Conservation (phyloP, 2,888 invertebrate species). For the Lycophotia porphyrea region DNA sequence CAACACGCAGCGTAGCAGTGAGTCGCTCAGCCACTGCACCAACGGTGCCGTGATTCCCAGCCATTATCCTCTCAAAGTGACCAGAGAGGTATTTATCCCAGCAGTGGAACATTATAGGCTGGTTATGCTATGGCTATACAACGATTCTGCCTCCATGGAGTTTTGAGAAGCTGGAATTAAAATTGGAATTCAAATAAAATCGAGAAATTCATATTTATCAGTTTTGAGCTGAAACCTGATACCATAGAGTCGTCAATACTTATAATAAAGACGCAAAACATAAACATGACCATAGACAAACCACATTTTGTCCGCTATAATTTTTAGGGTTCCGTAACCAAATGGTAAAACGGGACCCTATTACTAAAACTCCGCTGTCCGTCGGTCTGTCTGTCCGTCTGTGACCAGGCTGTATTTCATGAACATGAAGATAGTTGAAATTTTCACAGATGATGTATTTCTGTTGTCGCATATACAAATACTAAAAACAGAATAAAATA, state of each 20-base stretch:
- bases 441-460: too few relatives aligned
- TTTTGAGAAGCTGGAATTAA: neutral
- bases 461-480: too few relatives aligned
- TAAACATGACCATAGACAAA: conserved; percentile 34
- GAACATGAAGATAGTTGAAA: too few relatives aligned
- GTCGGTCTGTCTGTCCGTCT: too few relatives aligned
- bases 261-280: conserved; percentile 15
- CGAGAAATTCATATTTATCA: neutral
- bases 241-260: neutral
- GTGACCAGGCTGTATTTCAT: too few relatives aligned
- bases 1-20: neutral
- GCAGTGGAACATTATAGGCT: neutral
- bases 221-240: neutral
- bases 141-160: too few relatives aligned
- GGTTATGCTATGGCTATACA: neutral
- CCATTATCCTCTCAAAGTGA: neutral
- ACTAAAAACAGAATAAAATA: too few relatives aligned
- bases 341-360: too few relatives aligned
- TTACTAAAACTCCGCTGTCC: too few relatives aligned
- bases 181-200: neutral
- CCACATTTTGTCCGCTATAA: conserved; percentile 55
- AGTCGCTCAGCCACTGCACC: neutral
- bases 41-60: too few relatives aligned
- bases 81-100: neutral
- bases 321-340: too few relatives aligned